Percentiles rank a stretch among this genome's conserved stretches.
phyloP scores from a whole-genome alignment of 2,797 vertebrate genomes.

The Sternarchorhynchus goeldii region DNA sequence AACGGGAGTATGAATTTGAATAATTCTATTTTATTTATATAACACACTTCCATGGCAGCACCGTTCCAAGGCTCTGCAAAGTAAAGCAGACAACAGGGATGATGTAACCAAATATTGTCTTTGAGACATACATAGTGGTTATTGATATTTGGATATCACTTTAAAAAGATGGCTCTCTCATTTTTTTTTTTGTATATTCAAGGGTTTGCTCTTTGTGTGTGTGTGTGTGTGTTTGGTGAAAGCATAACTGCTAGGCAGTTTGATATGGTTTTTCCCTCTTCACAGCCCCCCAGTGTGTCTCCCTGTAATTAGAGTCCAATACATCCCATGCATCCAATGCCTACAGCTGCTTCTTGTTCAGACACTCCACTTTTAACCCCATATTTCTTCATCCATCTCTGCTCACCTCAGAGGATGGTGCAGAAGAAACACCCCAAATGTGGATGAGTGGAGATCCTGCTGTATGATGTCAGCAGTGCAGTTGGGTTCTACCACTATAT shows the following conservation, averaged over 20 bases:
- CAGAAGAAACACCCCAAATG: background rate
- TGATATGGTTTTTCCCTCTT: constrained; percentile 36
- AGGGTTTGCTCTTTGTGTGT: background rate
- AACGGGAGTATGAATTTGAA: too few relatives aligned
- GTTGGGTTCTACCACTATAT: too few relatives aligned
- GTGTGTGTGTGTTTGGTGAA: constrained; percentile 26
- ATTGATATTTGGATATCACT: background rate
- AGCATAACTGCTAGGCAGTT: constrained; percentile 28
- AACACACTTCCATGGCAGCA: too few relatives aligned
- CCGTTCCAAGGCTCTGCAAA: too few relatives aligned
- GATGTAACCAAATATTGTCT: too few relatives aligned
- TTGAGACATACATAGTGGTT: background rate
- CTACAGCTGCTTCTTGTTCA: constrained; percentile 38
- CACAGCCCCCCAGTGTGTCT: constrained; percentile 8
- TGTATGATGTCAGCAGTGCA: background rate
- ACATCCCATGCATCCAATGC: constrained; percentile 25
- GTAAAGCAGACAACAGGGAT: too few relatives aligned
- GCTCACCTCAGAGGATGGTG: constrained; percentile 12
- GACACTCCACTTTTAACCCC: background rate
- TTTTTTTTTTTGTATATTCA: constrained; percentile 5
- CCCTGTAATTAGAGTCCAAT: constrained; percentile 57
- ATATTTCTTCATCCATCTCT: background rate
- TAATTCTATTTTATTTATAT: too few relatives aligned
- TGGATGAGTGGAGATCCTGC: background rate
- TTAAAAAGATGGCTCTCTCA: constrained; percentile 15